These are phyloP conservation scores for Anhinga anhinga DNA, from an alignment of 2,113 vertebrate genomes.

Conservation along the genomic window DNA sequence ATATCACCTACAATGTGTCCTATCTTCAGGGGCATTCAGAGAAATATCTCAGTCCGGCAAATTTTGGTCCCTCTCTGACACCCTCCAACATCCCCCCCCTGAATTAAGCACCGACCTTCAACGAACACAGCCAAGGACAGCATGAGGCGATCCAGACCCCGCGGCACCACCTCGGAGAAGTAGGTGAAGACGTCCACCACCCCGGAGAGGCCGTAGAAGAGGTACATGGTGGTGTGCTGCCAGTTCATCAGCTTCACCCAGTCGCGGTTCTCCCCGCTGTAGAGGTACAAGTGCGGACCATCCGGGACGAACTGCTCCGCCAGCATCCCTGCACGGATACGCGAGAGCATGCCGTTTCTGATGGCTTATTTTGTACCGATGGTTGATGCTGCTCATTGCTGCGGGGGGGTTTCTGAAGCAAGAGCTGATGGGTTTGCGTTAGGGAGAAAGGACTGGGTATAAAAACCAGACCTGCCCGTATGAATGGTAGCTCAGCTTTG, in stretches of 20 bases:
- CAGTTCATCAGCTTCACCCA: constrained; percentile 98
- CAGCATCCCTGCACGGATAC: constrained; percentile 81
- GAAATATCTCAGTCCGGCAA: not conserved
- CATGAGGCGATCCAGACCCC: constrained; percentile 81
- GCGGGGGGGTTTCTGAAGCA: not conserved
- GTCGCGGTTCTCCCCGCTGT: not conserved
- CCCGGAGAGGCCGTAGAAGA: constrained; percentile 88
- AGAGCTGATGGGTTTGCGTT: not conserved
- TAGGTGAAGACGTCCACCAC: constrained; percentile 74
- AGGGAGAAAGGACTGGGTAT: not conserved
- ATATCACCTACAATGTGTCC: not conserved
- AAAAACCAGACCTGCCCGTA: not conserved
- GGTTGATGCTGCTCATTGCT: not conserved
- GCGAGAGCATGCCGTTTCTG: not conserved
- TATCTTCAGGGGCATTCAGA: not conserved
- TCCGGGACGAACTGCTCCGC: constrained; percentile 94
- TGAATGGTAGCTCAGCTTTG: not conserved
- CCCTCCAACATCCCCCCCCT: not conserved
- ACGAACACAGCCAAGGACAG: constrained; percentile 82
- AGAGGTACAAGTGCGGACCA: constrained; percentile 87
- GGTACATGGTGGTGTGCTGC: constrained; percentile 97
- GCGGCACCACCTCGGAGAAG: constrained; percentile 57
- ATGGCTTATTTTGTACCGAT: fast-evolving
- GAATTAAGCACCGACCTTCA: constrained; percentile 79
- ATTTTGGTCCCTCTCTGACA: not conserved